Conservation (phyloP, 2,797 vertebrate species). For the Sebastes oblongus region DNA sequence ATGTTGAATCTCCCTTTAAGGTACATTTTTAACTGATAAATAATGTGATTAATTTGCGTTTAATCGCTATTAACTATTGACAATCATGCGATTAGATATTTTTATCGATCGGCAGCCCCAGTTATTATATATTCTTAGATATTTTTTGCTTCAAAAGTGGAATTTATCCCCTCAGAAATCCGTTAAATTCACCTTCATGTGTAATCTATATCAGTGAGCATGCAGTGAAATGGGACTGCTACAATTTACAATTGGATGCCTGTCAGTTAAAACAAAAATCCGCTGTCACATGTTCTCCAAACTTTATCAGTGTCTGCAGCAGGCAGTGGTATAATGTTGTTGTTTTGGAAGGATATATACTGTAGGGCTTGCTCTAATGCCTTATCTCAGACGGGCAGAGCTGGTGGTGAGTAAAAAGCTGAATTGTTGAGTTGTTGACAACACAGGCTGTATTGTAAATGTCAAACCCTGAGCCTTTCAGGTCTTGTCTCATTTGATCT, state of each 20-base stretch:
- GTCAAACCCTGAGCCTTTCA: slow-evolving; percentile 28
- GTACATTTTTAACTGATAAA: too few relatives aligned
- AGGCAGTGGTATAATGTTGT: background rate
- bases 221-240: background rate
- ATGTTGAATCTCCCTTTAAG: too few relatives aligned
- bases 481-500: slow-evolving; percentile 27
- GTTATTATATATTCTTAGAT: too few relatives aligned
- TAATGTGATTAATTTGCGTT: too few relatives aligned
- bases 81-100: too few relatives aligned
- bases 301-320: slow-evolving; percentile 22
- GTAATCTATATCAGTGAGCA: background rate
- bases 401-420: background rate
- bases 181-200: background rate
- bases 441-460: slow-evolving; percentile 27
- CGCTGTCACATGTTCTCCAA: background rate
- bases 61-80: too few relatives aligned
- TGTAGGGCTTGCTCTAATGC: background rate
- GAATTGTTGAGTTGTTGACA: slow-evolving; percentile 14
- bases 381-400: slow-evolving; percentile 52
- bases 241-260: background rate
- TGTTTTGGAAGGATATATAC: slow-evolving; percentile 8
- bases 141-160: background rate
- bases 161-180: background rate
- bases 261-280: background rate
- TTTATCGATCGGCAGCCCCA: too few relatives aligned